A percentile compares a stretch with the other conserved stretches of the same genome.
phyloP scores from a whole-genome alignment of 2,888 invertebrate genomes.

The Ormyrus pomaceus region DNA sequence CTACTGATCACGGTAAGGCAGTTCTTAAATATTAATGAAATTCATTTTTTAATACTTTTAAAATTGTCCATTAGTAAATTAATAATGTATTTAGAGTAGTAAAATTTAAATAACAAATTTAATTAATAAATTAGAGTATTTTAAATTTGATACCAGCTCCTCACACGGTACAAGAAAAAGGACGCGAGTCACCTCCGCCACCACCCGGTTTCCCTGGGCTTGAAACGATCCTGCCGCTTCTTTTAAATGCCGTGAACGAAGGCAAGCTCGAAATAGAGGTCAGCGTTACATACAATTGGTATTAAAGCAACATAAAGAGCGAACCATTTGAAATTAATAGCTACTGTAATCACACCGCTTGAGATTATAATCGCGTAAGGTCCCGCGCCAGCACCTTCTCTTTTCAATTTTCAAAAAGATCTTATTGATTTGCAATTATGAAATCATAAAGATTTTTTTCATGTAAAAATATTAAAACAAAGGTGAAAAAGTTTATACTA shows the following conservation, averaged over 20 bases:
- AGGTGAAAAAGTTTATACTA: too few species aligned
- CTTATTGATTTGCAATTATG: too few species aligned
- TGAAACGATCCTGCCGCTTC: conserved; percentile 97
- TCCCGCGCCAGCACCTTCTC: too few species aligned
- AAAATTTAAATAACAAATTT: background rate
- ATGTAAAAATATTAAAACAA: too few species aligned
- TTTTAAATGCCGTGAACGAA: conserved; percentile 95
- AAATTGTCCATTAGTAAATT: too few species aligned
- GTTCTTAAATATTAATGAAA: too few species aligned
- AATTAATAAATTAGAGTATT: background rate
- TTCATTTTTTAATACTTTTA: too few species aligned
- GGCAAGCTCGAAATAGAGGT: conserved; percentile 90
- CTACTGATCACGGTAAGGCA: conserved; percentile 92
- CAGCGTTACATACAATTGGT: conserved; percentile 15
- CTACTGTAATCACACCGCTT: too few species aligned
- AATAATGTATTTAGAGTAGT: too few species aligned
- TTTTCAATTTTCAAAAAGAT: too few species aligned
- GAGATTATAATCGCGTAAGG: too few species aligned
- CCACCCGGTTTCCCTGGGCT: conserved; percentile 98
- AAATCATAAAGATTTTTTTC: too few species aligned
- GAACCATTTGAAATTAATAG: background rate
- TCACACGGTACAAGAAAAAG: conserved; percentile 94
- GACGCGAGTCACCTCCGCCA: conserved; percentile 91
- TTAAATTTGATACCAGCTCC: conserved; percentile 81
- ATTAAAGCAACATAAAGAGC: background rate